These are phyloP conservation scores for Drosophila navojoa DNA, from an alignment of 1,140 invertebrate genomes.

Conservation along the genomic window DNA sequence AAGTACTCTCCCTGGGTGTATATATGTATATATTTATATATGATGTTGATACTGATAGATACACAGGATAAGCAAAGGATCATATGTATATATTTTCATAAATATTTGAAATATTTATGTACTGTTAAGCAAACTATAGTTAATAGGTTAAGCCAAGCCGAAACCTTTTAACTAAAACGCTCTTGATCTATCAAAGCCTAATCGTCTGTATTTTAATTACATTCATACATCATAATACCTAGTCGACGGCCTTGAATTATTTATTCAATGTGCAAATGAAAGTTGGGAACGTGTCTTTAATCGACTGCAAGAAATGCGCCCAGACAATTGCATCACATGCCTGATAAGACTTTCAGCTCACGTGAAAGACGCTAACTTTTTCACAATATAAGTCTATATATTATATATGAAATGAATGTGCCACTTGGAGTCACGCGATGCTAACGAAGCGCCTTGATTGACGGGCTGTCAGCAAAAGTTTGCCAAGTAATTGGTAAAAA, in stretches of 20 bases:
- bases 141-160: too few relatives aligned
- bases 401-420: constrained; percentile 1
- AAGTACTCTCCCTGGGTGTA: not conserved
- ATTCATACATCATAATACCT: too few relatives aligned
- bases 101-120: too few relatives aligned
- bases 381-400: constrained; percentile 7
- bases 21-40: too few relatives aligned
- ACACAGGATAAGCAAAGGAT: too few relatives aligned
- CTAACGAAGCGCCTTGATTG: constrained; percentile 72
- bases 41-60: not conserved
- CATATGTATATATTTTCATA: too few relatives aligned
- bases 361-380: not conserved
- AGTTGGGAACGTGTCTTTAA: constrained; percentile 16
- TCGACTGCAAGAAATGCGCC: constrained; percentile 17
- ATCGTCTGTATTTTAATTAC: too few relatives aligned
- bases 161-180: too few relatives aligned
- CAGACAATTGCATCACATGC: constrained; percentile 42
- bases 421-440: constrained; percentile 65
- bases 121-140: too few relatives aligned
- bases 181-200: too few relatives aligned
- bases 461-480: constrained; percentile 63
- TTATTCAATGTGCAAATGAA: constrained; percentile 25
- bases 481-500: constrained; percentile 66
- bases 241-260: constrained; percentile 31
- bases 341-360: not conserved